Evolutionary conservation across 2,888 invertebrate genomes (phyloP).

Genomic region (Thysanoteuthis rhombus): DNA sequence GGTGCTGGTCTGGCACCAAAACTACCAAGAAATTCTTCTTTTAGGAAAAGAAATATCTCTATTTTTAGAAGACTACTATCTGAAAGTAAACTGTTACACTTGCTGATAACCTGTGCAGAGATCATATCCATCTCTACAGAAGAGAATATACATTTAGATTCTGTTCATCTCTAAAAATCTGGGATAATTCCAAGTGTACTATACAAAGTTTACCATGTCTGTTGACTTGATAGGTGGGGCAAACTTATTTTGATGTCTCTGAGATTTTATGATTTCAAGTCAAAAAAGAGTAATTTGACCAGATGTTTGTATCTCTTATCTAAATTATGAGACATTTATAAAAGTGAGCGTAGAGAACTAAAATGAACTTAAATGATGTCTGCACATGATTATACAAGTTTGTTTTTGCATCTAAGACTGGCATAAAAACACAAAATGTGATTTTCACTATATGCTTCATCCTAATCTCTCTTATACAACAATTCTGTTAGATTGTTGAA

Average conservation of each 20-base stretch:
- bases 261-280: not conserved
- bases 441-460: not conserved
- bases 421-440: not conserved
- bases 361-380: not conserved
- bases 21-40: not conserved
- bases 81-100: not conserved
- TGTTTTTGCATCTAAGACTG: not conserved
- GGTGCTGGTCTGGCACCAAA: not conserved
- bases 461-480: not conserved
- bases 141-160: not conserved
- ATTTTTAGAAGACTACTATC: not conserved
- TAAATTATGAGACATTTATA: not conserved
- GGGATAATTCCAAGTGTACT: not conserved
- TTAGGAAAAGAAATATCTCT: not conserved
- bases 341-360: not conserved
- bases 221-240: not conserved
- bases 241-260: not conserved
- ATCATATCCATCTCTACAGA: not conserved
- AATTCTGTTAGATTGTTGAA: no score
- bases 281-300: not conserved
- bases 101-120: not conserved
- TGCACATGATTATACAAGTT: not conserved
- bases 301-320: not conserved
- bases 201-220: not conserved
- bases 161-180: not conserved